Base-by-base conservation (phyloP, 37 sponge, comb jelly and placozoan species). In the Aplysina aerophoba region DNA sequence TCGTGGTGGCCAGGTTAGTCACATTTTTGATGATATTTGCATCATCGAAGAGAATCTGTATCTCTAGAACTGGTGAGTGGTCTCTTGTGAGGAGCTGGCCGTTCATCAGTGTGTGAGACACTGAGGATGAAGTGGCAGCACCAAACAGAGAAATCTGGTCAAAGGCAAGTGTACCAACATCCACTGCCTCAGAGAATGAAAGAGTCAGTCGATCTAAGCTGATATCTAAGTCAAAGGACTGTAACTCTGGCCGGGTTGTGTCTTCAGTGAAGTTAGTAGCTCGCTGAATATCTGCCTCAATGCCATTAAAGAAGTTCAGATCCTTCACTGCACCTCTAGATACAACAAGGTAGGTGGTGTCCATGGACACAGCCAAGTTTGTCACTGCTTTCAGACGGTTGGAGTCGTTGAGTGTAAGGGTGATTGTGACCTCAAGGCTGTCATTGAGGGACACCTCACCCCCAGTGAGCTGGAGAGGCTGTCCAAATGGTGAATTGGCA, bases 131-230 rank as follows among this genome's bases (percentile, higher is more conserved):
- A 20, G 35, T 54, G 40, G 24, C 37, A 60, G 54, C 31, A 59
- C 91, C 81, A 58, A 85, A 28, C 6, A 97, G 65, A 3, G 89
- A 90, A 57, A 94, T 90, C 19, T 92, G 84, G 24, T 87, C 88
- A 59, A 92, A 66, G 44, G 90, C 90, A 41, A 97, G 82, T 33
- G 88, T 87, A 14, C 36, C 35, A 12, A 83, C 40, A 36, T 92
- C 88, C 24, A 97, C 89, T 20, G 97, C 94, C 56, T 97, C 97
- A 41, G 86, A 84, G 88, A 97, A 97, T 82, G 83, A 84, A 19
- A 97, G 87, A 33, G 87, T 88, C 4, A 94, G 24, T 33, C 64
- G 65, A 80, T 92, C 89, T 72, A 85, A 85, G 37, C 84, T 83
- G 59, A 94, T 85, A 69, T 97, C 85, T 15, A 97, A 64, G 63